A percentile compares a stretch with the other conserved stretches of the same genome.
These are phyloP conservation scores for Chlorops oryzae DNA, from an alignment of 1,140 invertebrate species.

Conservation along the genomic window DNA sequence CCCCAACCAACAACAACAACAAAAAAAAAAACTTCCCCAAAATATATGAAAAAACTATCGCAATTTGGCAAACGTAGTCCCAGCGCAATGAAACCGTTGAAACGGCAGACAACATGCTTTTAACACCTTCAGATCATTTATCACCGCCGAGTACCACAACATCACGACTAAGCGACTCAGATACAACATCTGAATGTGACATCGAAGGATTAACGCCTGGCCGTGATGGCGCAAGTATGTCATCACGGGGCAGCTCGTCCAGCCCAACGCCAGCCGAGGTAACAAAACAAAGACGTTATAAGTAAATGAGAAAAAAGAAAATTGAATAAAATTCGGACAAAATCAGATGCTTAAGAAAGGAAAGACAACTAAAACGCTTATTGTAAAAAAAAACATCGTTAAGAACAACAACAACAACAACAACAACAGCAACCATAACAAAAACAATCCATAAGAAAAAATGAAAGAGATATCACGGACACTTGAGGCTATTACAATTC, in stretches of 20 bases:
- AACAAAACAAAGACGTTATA: conserved; percentile 28
- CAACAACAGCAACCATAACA: conserved; percentile 2
- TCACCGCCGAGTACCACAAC: conserved; percentile 84
- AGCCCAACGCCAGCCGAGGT: conserved; percentile 61
- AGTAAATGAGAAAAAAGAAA: background rate
- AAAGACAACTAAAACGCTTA: conserved; percentile 9
- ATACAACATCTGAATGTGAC: conserved; percentile 85
- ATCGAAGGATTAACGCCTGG: conserved; percentile 64
- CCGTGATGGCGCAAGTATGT: conserved; percentile 72
- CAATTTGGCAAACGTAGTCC: conserved; percentile 21
- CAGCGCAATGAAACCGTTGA: conserved; percentile 47
- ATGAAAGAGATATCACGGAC: too few species aligned
- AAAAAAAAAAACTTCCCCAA: background rate
- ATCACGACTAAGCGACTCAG: conserved; percentile 83
- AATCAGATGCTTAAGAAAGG: too few species aligned
- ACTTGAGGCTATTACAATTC: too few species aligned
- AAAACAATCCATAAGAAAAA: conserved; percentile 8
- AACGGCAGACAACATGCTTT: conserved; percentile 51
- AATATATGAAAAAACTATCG: conserved; percentile 4
- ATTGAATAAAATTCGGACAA: background rate
- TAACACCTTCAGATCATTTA: conserved; percentile 77
- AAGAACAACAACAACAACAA: background rate
- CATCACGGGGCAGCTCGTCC: conserved; percentile 80
- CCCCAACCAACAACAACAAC: too few species aligned
- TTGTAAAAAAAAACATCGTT: background rate